These are phyloP conservation scores for Cyclophora albipunctata DNA, from an alignment of 2,888 invertebrate genomes.

Conservation along the genomic window DNA sequence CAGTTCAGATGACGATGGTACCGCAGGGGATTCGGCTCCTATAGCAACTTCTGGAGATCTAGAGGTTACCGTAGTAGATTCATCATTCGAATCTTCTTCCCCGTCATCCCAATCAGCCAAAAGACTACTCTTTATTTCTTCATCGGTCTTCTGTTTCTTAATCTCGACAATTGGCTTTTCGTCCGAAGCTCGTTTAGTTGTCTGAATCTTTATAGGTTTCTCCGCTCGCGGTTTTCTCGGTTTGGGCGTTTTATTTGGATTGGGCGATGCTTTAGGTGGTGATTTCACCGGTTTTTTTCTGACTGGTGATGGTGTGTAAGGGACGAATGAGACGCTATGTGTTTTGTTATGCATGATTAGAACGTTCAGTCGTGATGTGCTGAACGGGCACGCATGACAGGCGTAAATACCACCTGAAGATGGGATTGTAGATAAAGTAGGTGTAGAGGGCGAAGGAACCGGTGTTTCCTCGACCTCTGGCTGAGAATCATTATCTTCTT, in stretches of 20 bases:
- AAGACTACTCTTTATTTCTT: slow-evolving; percentile 80
- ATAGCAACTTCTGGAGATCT: slow-evolving; percentile 52
- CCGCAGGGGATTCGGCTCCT: slow-evolving; percentile 52
- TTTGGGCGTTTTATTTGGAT: slow-evolving; percentile 40
- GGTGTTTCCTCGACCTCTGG: slow-evolving; percentile 22
- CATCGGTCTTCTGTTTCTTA: slow-evolving; percentile 74
- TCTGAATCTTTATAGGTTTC: slow-evolving; percentile 48
- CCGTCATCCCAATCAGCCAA: slow-evolving; percentile 87
- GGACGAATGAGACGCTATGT: slow-evolving; percentile 74
- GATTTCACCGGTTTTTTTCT: slow-evolving; percentile 44
- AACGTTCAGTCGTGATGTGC: slow-evolving; percentile 81
- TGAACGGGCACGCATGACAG: slow-evolving; percentile 79
- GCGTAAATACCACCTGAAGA: slow-evolving; percentile 65
- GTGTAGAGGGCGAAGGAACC: slow-evolving; percentile 21
- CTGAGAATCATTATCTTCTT: slow-evolving; percentile 12
- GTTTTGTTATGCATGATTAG: slow-evolving; percentile 83
- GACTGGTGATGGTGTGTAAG: slow-evolving; percentile 61
- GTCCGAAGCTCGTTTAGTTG: slow-evolving; percentile 56
- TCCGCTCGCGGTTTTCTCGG: slow-evolving; percentile 50
- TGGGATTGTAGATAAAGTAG: slow-evolving; percentile 31
- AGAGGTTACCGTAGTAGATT: slow-evolving; percentile 36
- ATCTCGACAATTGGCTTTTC: slow-evolving; percentile 39
- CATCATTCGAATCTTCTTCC: slow-evolving; percentile 58
- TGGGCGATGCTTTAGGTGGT: slow-evolving; percentile 36
- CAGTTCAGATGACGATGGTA: slow-evolving; percentile 53